Conservation (phyloP, 2,888 invertebrate genomes). For the Agapetus fuscipes region DNA sequence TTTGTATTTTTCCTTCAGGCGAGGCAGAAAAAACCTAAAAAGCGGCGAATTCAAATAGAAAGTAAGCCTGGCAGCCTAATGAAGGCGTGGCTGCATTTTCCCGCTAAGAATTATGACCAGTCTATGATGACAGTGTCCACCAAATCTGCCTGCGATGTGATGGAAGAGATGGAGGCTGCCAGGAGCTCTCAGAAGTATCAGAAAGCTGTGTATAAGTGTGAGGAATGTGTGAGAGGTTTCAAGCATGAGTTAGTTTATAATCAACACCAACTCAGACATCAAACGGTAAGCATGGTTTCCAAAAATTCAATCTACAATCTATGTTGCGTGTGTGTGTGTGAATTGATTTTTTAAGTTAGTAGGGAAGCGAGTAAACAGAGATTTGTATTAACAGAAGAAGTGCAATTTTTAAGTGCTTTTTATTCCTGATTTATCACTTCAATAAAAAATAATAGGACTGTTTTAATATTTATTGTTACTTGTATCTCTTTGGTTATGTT, state of each 20-base stretch:
- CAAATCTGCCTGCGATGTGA: constrained; percentile 9
- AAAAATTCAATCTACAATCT: neutral
- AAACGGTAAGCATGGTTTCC: constrained; percentile 7
- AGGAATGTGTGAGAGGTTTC: constrained; percentile 14
- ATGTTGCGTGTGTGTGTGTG: neutral
- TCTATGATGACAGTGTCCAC: constrained; percentile 7
- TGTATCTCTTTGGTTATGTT: no score
- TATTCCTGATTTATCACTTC: no score
- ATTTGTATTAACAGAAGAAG: no score
- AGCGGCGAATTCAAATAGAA: neutral
- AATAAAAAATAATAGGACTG: no score
- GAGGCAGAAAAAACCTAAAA: constrained; percentile 4
- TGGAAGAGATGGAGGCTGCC: constrained; percentile 8
- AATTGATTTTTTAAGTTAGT: no score
- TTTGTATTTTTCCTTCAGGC: constrained; percentile 1
- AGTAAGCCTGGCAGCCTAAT: neutral
- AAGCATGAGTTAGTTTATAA: constrained; percentile 18
- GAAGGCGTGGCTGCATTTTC: constrained; percentile 7
- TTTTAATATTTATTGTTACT: no score
- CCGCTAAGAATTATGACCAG: constrained; percentile 12
- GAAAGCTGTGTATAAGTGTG: constrained; percentile 15
- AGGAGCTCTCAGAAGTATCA: constrained; percentile 10
- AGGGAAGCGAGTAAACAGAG: no score
- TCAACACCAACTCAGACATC: constrained; percentile 16
- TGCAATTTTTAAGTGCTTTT: no score